phyloP scores from a whole-genome alignment of 1,140 invertebrate species.

The Heliconius hermathena region DNA sequence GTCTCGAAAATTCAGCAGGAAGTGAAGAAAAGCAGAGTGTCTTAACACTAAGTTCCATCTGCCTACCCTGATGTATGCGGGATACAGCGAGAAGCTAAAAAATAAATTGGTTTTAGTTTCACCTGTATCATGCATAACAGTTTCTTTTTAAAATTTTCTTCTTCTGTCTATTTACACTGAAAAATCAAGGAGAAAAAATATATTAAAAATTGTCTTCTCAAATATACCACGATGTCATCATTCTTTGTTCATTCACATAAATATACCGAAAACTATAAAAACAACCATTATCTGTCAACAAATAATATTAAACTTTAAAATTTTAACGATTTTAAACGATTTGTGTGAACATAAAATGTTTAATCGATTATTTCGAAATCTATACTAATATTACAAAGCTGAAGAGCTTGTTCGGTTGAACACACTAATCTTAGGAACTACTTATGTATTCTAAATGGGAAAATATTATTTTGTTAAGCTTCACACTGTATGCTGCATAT shows the following conservation, averaged over 20 bases:
- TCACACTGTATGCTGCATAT: too few relatives aligned
- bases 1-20: too few relatives aligned
- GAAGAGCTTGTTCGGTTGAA: too few relatives aligned
- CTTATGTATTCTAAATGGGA: too few relatives aligned
- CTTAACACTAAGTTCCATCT: too few relatives aligned
- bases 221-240: not conserved
- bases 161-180: too few relatives aligned
- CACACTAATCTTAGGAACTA: too few relatives aligned
- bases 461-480: too few relatives aligned
- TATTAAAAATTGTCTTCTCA: not conserved
- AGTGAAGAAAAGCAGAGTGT: not conserved
- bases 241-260: not conserved
- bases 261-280: not conserved
- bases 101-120: not conserved
- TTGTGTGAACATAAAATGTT: not conserved
- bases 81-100: not conserved
- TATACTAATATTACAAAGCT: not conserved
- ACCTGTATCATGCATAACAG: too few relatives aligned
- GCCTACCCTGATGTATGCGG: not conserved
- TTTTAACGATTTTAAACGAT: not conserved
- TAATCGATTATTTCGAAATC: not conserved
- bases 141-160: too few relatives aligned
- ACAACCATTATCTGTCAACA: not conserved
- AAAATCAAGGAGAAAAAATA: too few relatives aligned
- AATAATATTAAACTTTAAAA: not conserved